A percentile compares a stretch with the other conserved stretches of the same genome.
Conservation (phyloP, 2,113 vertebrate genomes). For the Plestiodon gilberti region DNA sequence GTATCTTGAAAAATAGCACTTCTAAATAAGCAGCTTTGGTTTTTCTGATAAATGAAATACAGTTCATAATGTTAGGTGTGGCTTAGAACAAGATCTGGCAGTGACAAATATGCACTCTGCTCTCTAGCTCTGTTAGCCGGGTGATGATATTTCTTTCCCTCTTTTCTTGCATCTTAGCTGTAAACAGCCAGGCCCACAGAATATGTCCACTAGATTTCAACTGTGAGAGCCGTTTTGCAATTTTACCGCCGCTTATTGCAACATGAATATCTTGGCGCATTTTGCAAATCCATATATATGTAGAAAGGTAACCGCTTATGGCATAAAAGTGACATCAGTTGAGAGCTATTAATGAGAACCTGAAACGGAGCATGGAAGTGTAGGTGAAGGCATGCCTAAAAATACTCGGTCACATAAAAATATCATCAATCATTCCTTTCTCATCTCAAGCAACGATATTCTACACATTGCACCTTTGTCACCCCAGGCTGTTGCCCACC, state of each 20-base stretch:
- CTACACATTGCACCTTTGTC: not conserved
- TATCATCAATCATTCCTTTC: conserved; percentile 13
- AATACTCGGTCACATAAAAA: not conserved
- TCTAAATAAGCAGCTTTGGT: not conserved
- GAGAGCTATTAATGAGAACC: conserved; percentile 36
- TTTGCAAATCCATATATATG: conserved; percentile 35
- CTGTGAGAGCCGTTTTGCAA: conserved; percentile 48
- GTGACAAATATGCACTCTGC: not conserved
- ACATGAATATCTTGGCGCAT: conserved; percentile 37
- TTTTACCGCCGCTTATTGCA: conserved; percentile 44
- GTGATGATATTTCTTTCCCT: not conserved
- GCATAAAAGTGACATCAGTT: conserved; percentile 53
- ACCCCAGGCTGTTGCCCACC: not conserved
- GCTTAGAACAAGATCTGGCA: not conserved
- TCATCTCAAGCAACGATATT: not conserved
- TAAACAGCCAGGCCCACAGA: conserved; percentile 26
- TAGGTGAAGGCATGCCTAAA: conserved; percentile 21
- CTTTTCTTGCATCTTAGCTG: not conserved
- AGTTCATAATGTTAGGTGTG: not conserved
- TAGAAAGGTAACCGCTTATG: conserved; percentile 20
- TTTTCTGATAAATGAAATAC: conserved; percentile 14
- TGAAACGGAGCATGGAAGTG: not conserved
- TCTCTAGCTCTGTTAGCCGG: not conserved
- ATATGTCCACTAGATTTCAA: conserved; percentile 56
- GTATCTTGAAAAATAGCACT: not conserved